phyloP scores from a whole-genome alignment of 2,888 invertebrate species.

The Plebejus anna region DNA sequence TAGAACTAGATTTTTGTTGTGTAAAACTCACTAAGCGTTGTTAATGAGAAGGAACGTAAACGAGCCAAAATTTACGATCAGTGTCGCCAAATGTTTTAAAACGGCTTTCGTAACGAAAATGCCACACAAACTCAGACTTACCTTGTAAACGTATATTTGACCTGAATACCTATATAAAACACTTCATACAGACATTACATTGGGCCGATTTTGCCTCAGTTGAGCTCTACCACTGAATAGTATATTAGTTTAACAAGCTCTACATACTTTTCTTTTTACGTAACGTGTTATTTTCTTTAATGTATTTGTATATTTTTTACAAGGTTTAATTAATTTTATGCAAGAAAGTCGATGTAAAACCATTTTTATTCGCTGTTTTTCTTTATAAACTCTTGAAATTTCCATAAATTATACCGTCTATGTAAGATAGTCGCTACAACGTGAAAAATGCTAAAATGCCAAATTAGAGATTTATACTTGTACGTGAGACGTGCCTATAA shows the following conservation, averaged over 20 bases:
- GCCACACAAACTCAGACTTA: slow-evolving; percentile 41
- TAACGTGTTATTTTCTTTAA: not conserved
- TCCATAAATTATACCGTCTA: not conserved
- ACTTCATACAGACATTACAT: slow-evolving; percentile 1
- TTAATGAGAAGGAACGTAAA: slow-evolving; percentile 60
- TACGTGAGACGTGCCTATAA: too few relatives aligned
- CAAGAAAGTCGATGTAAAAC: not conserved
- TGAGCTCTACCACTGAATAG: not conserved
- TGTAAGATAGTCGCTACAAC: not conserved
- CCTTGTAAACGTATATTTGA: slow-evolving; percentile 35
- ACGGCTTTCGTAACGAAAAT: slow-evolving; percentile 62
- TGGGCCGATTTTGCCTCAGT: not conserved
- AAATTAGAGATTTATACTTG: too few relatives aligned
- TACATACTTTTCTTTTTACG: not conserved
- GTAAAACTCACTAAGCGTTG: slow-evolving; percentile 43
- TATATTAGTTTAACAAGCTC: too few relatives aligned
- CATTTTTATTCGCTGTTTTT: not conserved
- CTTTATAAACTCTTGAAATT: not conserved
- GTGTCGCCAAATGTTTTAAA: slow-evolving; percentile 64
- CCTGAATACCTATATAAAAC: slow-evolving; percentile 21
- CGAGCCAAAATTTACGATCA: slow-evolving; percentile 59
- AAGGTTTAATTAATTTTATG: slow-evolving; percentile 1
- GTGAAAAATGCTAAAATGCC: not conserved
- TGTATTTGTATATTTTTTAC: not conserved
- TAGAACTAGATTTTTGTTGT: slow-evolving; percentile 36